Conservation (phyloP, 92 coral and sea anemone species). For the Epizoanthus ramosus region DNA sequence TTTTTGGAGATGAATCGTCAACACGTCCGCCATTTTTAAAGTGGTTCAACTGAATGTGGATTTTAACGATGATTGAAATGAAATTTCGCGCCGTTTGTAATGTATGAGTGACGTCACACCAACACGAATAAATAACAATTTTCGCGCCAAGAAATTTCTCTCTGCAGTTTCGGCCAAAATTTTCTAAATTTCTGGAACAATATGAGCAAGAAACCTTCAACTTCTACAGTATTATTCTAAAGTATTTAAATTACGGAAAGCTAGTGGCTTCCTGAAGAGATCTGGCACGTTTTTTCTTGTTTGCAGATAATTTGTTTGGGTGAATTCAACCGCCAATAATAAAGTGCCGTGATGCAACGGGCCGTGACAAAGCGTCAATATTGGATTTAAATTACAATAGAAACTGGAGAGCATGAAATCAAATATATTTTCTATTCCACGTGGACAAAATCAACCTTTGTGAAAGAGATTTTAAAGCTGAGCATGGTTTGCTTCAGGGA, state of each 20-base stretch:
- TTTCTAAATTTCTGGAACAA: background rate
- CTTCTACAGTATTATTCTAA: background rate
- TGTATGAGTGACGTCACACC: conserved; percentile 52
- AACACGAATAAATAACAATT: conserved; percentile 41
- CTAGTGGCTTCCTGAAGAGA: background rate
- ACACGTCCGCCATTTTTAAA: conserved; percentile 99
- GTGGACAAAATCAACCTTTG: background rate
- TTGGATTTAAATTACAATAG: conserved; percentile 3
- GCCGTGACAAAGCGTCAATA: conserved; percentile 2
- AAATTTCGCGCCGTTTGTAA: conserved; percentile 87
- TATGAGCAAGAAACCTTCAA: background rate
- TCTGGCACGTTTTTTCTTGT: conserved; percentile 11
- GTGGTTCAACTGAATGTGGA: conserved; percentile 37
- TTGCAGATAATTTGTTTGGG: conserved; percentile 1
- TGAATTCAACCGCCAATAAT: conserved; percentile 7
- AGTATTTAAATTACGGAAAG: background rate
- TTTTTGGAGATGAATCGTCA: conserved; percentile 85
- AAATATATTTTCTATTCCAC: background rate
- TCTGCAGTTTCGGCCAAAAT: background rate
- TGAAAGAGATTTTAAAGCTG: background rate
- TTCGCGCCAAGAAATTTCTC: conserved; percentile 43
- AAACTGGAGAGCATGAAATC: background rate
- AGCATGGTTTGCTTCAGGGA: no score
- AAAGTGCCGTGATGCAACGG: background rate
- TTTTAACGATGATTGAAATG: conserved; percentile 59